Conservation (phyloP, 2,888 invertebrate species). For the Eledona agricola region DNA sequence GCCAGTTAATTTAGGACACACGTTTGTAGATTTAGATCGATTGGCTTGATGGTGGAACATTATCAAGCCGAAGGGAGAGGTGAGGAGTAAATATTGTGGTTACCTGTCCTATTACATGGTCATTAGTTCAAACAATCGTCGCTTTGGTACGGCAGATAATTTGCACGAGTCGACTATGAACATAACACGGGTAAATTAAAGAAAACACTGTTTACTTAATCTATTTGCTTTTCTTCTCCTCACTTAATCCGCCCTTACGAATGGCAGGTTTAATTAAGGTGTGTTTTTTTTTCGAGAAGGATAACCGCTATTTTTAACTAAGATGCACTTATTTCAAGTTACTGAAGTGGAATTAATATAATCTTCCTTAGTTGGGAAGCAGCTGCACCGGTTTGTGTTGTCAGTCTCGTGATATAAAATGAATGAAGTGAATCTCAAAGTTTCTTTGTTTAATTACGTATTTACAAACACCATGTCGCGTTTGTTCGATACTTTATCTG, state of each 20-base stretch:
- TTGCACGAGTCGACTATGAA: background rate
- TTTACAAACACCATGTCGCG: no score
- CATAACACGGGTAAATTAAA: background rate
- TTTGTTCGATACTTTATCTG: no score
- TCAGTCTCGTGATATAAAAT: background rate
- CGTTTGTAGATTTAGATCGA: constrained; percentile 13
- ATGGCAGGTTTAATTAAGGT: no score
- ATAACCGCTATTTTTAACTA: constrained; percentile 1
- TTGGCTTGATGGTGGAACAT: constrained; percentile 11
- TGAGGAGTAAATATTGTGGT: constrained; percentile 4
- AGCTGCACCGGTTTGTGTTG: constrained; percentile 1
- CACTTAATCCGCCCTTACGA: no score
- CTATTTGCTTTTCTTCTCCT: no score
- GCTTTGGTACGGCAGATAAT: no score
- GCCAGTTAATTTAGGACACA: constrained; percentile 10
- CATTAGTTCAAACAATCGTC: constrained; percentile 8
- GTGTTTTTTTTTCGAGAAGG: no score
- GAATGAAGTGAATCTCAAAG: background rate
- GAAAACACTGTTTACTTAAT: no score
- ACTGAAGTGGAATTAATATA: constrained; percentile 10
- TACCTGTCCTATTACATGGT: constrained; percentile 4
- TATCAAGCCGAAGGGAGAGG: constrained; percentile 10
- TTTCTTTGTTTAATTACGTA: constrained; percentile 3
- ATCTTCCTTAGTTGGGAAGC: constrained; percentile 5
- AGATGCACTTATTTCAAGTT: constrained; percentile 3